A percentile compares a stretch with the other conserved stretches of the same genome.
Conservation (phyloP, 92 coral and sea anemone genomes). For the Paramuricea clavata region DNA sequence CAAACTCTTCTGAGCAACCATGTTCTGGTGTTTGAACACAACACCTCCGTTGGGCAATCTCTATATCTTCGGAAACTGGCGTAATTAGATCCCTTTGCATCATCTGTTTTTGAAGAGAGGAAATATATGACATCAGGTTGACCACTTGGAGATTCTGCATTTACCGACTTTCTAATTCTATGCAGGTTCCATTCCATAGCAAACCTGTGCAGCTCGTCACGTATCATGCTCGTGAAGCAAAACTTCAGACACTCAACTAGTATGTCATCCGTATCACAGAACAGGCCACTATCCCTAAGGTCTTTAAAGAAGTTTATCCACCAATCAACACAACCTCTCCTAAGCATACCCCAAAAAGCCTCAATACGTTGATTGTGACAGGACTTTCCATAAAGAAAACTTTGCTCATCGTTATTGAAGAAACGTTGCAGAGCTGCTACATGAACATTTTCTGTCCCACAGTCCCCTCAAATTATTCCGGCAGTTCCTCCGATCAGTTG, state of each 20-base stretch:
- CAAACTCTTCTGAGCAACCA: conserved; percentile 56
- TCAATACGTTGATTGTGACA: conserved; percentile 43
- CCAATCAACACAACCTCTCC: conserved; percentile 20
- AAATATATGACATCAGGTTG: conserved; percentile 70
- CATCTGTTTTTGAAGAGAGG: conserved; percentile 62
- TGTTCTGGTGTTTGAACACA: neutral
- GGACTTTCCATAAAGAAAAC: conserved; percentile 55
- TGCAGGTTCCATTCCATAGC: conserved; percentile 60
- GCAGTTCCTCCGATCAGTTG: conserved; percentile 47
- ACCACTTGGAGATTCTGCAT: conserved; percentile 64
- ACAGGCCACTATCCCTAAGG: conserved; percentile 60
- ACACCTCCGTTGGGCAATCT: conserved; percentile 16
- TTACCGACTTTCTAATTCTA: conserved; percentile 57
- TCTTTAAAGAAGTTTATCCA: conserved; percentile 58
- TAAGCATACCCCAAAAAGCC: conserved; percentile 53
- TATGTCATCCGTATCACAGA: conserved; percentile 62
- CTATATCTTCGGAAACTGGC: conserved; percentile 43
- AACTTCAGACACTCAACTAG: conserved; percentile 67
- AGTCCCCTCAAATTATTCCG: conserved; percentile 38
- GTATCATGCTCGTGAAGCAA: conserved; percentile 61
- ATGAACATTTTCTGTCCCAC: conserved; percentile 66
- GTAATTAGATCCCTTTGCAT: conserved; percentile 52
- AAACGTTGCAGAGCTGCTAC: conserved; percentile 59
- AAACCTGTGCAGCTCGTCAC: conserved; percentile 59
- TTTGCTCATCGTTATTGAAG: conserved; percentile 38